phyloP scores from a whole-genome alignment of 2,113 vertebrate species.

The Petrocephalus zakoni region DNA sequence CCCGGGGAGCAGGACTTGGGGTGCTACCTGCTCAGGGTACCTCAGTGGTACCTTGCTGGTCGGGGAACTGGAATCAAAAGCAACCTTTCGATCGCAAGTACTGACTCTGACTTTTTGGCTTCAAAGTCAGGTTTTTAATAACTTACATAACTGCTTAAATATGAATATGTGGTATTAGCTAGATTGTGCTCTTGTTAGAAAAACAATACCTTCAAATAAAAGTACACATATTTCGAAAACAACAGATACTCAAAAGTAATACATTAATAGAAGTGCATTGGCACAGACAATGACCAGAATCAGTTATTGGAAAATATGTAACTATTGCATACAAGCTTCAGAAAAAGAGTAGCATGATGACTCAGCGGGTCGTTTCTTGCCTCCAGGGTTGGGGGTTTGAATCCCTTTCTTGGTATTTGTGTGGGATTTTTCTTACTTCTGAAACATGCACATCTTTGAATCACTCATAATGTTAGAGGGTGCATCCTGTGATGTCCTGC shows the following conservation, averaged over 20 bases:
- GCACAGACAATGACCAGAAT: not conserved
- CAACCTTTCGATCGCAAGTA: too few relatives aligned
- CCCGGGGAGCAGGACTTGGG: too few relatives aligned
- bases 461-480: not conserved
- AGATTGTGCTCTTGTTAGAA: not conserved
- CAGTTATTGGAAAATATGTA: too few relatives aligned
- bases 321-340: too few relatives aligned
- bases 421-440: not conserved
- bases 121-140: not conserved
- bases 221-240: too few relatives aligned
- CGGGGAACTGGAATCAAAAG: too few relatives aligned
- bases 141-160: not conserved
- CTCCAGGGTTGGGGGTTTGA: not conserved
- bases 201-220: not conserved
- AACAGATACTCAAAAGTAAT: too few relatives aligned
- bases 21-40: too few relatives aligned
- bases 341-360: not conserved
- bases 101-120: too few relatives aligned
- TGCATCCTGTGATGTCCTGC: not conserved
- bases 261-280: not conserved
- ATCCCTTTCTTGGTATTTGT: not conserved
- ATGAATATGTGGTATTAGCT: not conserved
- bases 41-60: too few relatives aligned
- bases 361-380: not conserved
- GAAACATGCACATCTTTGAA: not conserved